Conservation (phyloP, 1,140 invertebrate genomes). For the Drosophila asahinai region DNA sequence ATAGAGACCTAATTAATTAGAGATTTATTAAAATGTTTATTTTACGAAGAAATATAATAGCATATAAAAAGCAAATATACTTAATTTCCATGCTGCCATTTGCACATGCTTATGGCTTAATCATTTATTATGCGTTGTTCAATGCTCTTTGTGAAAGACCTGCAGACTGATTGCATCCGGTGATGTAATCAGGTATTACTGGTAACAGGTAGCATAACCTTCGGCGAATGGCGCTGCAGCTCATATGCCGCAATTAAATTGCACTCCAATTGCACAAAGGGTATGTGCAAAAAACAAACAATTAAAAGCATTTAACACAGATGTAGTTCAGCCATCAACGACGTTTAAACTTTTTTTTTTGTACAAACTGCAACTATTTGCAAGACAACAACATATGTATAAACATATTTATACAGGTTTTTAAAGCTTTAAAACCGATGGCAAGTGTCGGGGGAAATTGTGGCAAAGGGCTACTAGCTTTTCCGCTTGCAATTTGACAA, state of each 20-base stretch:
- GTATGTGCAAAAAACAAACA: conserved; percentile 27
- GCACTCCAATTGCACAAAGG: conserved; percentile 9
- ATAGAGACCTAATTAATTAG: too few relatives aligned
- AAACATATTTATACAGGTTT: not conserved
- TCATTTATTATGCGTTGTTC: conserved; percentile 14
- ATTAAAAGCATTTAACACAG: conserved; percentile 36
- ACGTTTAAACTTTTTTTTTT: conserved; percentile 28
- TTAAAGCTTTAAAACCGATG: conserved; percentile 37
- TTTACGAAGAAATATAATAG: too few relatives aligned
- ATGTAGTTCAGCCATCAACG: conserved; percentile 20
- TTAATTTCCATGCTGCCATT: not conserved
- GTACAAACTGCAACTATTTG: conserved; percentile 6
- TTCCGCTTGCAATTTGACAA: conserved; percentile 52
- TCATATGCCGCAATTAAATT: conserved; percentile 33
- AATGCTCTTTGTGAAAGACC: conserved; percentile 14
- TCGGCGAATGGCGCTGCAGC: not conserved
- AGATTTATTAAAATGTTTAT: too few relatives aligned
- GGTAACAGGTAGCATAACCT: conserved; percentile 11
- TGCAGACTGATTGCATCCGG: conserved; percentile 13
- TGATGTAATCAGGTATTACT: conserved; percentile 14
- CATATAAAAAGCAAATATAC: too few relatives aligned
- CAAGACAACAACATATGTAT: not conserved
- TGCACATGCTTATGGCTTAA: not conserved
- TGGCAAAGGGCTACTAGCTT: conserved; percentile 5
- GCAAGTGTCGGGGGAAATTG: not conserved